Conservation (phyloP, 2,888 invertebrate species). For the Aspidiotus destructor region DNA sequence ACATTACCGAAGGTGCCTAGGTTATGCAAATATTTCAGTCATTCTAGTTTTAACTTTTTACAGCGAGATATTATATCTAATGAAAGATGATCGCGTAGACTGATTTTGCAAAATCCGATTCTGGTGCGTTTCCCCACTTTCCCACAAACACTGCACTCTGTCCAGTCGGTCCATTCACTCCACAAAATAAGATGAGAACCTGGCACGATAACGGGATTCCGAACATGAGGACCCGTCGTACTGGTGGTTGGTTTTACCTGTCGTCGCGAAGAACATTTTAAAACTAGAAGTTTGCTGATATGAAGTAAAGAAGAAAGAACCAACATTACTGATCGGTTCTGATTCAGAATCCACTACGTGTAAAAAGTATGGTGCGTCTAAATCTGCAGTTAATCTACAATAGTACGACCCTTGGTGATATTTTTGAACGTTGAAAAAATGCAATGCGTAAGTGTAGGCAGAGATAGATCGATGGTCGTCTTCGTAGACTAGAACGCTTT, state of each 20-base stretch:
- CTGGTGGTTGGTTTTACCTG: constrained; percentile 5
- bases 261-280: neutral
- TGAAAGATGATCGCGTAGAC: constrained; percentile 6
- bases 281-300: constrained; percentile 1
- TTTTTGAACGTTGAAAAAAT: constrained; percentile 47
- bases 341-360: constrained; percentile 45
- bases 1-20: neutral
- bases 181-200: constrained; percentile 23
- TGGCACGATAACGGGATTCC: constrained; percentile 3
- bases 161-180: constrained; percentile 53
- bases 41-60: neutral
- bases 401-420: constrained; percentile 50
- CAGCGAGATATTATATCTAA: neutral
- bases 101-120: constrained; percentile 50
- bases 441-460: constrained; percentile 45
- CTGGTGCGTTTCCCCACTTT: constrained; percentile 49
- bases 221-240: constrained; percentile 10
- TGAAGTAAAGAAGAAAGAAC: constrained; percentile 16
- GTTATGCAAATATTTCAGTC: neutral
- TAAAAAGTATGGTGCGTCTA: constrained; percentile 46
- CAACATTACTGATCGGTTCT: constrained; percentile 43
- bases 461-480: constrained; percentile 44
- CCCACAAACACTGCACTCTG: constrained; percentile 54
- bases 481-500: constrained; percentile 42
- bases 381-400: constrained; percentile 46